Base-by-base conservation (phyloP, 2,888 invertebrate genomes). In the Cryptosula pallasiana region DNA sequence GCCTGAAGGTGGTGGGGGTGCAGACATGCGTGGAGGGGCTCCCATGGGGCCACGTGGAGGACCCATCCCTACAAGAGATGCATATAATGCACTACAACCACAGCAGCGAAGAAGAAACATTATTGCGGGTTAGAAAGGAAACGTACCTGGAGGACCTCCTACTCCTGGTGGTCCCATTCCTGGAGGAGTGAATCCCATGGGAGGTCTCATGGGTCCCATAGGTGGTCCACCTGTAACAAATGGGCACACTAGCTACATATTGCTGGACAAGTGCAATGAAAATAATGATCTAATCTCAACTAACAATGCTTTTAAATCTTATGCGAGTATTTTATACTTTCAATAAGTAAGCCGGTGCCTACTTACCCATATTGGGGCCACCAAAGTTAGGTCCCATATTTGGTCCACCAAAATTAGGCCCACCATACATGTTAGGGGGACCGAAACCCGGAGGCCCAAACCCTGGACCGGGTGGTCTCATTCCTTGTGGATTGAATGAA, bases 371-470 rank as follows among this genome's bases (percentile, higher is more conserved):
- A 25, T 57, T 57, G 9, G 63, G 63, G 2, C 63, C 63, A 32
- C 63, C 63, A 27, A 63, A 32, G n/a, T 63, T 63, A 16, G 63
- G 63, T 63, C 63, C 63, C 45, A 45, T 45, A 45, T 20, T 20
- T 45, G 45, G 45, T 13, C 45, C 45, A 45, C 45, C 45, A 20
- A 45, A 45, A 45, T 20, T 20, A 13, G 45, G 45, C 9, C 9
- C 3, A 25, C 57, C 57, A 63, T 16, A 20, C 27, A 63, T 29
- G n/a, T 63, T 63, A 29, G 63, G 63, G 29, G 25, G 25, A 13
- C 63, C 63, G 32, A 63, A 63, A 5, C 63, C 63, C 2, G 63
- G 63, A 13, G 63, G 63, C 29, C 63, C 63, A 63, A 63, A 63
- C 9, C 63, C 63, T 29, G 63, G 63, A 20, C 9, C 23, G 5